A percentile compares a stretch with the other conserved stretches of the same genome.
These are phyloP conservation scores for Scaptomyza tumidula DNA, from an alignment of 2,888 invertebrate species.

Conservation along the genomic window DNA sequence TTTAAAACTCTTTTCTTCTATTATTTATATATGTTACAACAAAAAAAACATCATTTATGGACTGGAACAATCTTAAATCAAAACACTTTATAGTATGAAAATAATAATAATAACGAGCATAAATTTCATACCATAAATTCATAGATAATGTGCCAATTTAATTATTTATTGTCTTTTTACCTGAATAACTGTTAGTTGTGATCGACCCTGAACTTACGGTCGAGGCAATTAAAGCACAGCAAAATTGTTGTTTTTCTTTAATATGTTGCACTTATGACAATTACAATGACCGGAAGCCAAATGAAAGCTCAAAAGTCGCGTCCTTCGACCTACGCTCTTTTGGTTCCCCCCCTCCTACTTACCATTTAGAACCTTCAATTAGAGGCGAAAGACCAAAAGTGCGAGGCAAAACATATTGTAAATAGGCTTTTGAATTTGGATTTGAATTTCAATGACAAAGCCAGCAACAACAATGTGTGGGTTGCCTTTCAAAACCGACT, in stretches of 20 bases:
- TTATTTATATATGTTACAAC: background rate
- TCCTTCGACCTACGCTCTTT: slow-evolving; percentile 55
- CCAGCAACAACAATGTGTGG: slow-evolving; percentile 66
- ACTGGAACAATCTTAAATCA: slow-evolving; percentile 4
- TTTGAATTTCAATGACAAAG: slow-evolving; percentile 72
- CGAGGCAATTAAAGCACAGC: slow-evolving; percentile 53
- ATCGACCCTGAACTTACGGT: slow-evolving; percentile 41
- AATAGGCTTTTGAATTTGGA: slow-evolving; percentile 50
- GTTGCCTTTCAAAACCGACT: slow-evolving; percentile 56
- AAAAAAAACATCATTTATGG: background rate
- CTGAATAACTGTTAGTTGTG: slow-evolving; percentile 14
- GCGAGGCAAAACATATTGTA: slow-evolving; percentile 25
- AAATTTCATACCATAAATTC: slow-evolving; percentile 3
- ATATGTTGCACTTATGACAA: slow-evolving; percentile 35
- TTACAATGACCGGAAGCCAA: slow-evolving; percentile 59
- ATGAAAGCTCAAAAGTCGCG: slow-evolving; percentile 46
- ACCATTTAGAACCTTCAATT: slow-evolving; percentile 65
- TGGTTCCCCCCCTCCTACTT: background rate
- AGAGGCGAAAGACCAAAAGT: slow-evolving; percentile 27
- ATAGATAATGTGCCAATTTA: background rate
- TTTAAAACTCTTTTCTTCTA: slow-evolving; percentile 29
- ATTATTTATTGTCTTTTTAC: background rate
- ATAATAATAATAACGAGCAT: background rate
- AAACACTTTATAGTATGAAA: background rate
- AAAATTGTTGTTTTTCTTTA: background rate